phyloP scores from a whole-genome alignment of 2,113 vertebrate species.

The Toxotes chatareus region DNA sequence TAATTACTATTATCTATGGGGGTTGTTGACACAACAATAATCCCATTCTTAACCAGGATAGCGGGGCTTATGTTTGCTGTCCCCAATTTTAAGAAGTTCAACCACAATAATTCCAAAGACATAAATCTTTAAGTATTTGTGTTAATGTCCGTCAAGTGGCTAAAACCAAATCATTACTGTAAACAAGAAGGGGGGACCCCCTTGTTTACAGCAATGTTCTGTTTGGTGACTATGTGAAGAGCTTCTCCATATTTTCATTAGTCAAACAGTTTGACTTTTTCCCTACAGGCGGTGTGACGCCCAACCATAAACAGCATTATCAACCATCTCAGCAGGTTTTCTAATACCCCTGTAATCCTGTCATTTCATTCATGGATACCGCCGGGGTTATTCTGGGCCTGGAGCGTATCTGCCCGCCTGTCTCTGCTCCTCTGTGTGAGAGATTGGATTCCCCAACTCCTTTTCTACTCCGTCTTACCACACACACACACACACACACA shows the following conservation, averaged over 20 bases:
- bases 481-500: slow-evolving; percentile 37
- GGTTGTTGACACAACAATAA: slow-evolving; percentile 83
- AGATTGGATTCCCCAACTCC: slow-evolving; percentile 81
- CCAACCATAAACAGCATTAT: slow-evolving; percentile 80
- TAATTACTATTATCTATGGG: slow-evolving; percentile 85
- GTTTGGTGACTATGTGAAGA: slow-evolving; percentile 56
- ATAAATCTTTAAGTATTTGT: slow-evolving; percentile 52
- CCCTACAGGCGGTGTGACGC: slow-evolving; percentile 59
- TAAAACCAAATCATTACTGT: slow-evolving; percentile 5
- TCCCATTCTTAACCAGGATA: slow-evolving; percentile 68
- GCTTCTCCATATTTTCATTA: slow-evolving; percentile 81
- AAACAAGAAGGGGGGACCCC: slow-evolving; percentile 23
- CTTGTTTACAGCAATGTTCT: slow-evolving; percentile 33
- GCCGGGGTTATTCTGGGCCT: slow-evolving; percentile 74
- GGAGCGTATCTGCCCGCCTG: slow-evolving; percentile 78
- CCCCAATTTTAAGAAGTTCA: slow-evolving; percentile 53
- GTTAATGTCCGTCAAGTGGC: slow-evolving; percentile 32
- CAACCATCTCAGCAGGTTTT: slow-evolving; percentile 84
- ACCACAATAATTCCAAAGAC: slow-evolving; percentile 41
- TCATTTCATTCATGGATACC: slow-evolving; percentile 85
- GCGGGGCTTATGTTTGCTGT: slow-evolving; percentile 59
- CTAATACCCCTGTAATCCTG: slow-evolving; percentile 84
- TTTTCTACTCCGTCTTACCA: slow-evolving; percentile 29
- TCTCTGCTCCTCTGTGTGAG: slow-evolving; percentile 81
- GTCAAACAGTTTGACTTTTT: slow-evolving; percentile 80